Base-by-base conservation (phyloP, 2,797 vertebrate genomes). In the Arnoldichthys spilopterus region DNA sequence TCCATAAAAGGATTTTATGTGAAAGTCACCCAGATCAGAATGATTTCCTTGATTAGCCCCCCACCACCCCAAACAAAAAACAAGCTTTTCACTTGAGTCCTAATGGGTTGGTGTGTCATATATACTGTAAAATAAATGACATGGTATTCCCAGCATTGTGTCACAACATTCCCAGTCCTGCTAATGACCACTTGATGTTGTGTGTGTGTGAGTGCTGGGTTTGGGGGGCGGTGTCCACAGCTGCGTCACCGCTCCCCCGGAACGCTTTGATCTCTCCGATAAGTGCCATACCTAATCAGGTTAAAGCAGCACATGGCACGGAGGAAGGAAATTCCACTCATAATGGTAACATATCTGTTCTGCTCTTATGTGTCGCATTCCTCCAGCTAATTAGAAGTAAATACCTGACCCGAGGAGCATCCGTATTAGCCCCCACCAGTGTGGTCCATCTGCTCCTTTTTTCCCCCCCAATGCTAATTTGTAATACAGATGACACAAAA, bases 281-380 rank as follows among this genome's bases (percentile, higher is more conserved):
- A 93, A 92, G 92, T 92, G 93, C 92, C 91, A 88, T 93, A 94
- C 93, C 92, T 93, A 94, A 94, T 94, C 93, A 93, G 90, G 92
- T 92, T 93, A 93, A 93, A 92, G 90, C 89, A 92, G 91, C 81
- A 54, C 92, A 92, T 90, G 90, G 91, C 85, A 86, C 78, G 83
- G 90, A 92, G 91, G 80, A 90, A 90, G 91, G 85, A 93, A 92
- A 93, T 94, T 93, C 92, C 91, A 86, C 51, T 86, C 89, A 90
- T 92, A 94, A 94, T 85, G 90, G 92, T 93, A 93, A 94, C 90
- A 87, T 94, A 94, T 94, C 93, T 93, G 92, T 93, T 92, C 92
- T 88, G 88, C 92, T 94, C 89, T 93, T 91, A 92, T 93, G 93
- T 88, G 77, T 91, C 72, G 87, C 93, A 94, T 94, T 94, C 93